Conservation (phyloP, 2,113 vertebrate genomes). For the Hyla sarda region DNA sequence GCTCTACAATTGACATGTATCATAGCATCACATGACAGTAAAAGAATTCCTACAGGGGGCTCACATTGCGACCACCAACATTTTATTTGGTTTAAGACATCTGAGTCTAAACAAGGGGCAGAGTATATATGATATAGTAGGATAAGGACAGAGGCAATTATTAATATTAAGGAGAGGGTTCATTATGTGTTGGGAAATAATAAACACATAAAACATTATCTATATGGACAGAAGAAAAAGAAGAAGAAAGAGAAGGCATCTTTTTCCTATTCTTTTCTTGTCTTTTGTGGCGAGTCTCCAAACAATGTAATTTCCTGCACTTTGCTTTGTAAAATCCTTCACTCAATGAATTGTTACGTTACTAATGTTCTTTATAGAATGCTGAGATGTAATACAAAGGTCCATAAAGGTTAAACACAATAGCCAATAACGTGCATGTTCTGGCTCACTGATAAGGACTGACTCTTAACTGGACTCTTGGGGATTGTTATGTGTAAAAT, state of each 20-base stretch:
- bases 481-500: no score
- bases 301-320: background rate
- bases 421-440: background rate
- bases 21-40: slow-evolving; percentile 1
- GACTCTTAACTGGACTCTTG: no score
- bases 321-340: background rate
- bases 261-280: no score
- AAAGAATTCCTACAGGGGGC: slow-evolving; percentile 5
- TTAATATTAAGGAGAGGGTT: background rate
- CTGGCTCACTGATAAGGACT: background rate
- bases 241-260: no score
- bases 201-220: no score
- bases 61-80: slow-evolving; percentile 32
- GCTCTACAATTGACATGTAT: background rate
- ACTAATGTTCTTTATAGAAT: no score
- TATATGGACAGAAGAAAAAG: no score
- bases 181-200: background rate
- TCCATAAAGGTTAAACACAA: background rate
- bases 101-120: slow-evolving; percentile 1
- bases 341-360: background rate
- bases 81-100: slow-evolving; percentile 30
- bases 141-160: background rate
- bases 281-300: background rate
- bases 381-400: background rate
- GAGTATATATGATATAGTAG: background rate